Evolutionary conservation across 1,140 invertebrate species (phyloP).

Genomic region (Laupala kohalensis): DNA sequence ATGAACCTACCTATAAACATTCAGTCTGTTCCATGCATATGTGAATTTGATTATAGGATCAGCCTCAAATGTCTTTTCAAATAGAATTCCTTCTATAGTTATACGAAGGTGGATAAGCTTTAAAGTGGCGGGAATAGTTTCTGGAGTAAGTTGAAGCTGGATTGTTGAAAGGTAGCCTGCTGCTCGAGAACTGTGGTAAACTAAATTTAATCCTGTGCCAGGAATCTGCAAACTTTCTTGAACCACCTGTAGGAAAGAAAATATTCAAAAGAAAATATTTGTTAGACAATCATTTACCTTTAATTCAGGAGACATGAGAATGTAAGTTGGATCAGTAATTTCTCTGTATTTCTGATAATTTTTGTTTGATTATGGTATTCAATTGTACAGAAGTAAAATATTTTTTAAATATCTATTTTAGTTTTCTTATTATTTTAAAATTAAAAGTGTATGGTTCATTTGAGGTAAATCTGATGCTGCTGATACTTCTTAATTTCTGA

Average conservation of each 20-base stretch:
- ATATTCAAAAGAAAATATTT: background rate
- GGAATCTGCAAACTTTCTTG: slow-evolving; percentile 89
- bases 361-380: no score
- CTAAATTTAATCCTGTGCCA: slow-evolving; percentile 80
- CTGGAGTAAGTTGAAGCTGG: slow-evolving; percentile 82
- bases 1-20: slow-evolving; percentile 79
- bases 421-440: no score
- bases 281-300: no score
- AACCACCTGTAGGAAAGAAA: slow-evolving; percentile 49
- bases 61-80: slow-evolving; percentile 87
- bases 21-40: slow-evolving; percentile 89
- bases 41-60: slow-evolving; percentile 92
- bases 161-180: slow-evolving; percentile 90
- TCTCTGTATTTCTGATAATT: no score
- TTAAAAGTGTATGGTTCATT: no score
- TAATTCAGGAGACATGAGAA: no score
- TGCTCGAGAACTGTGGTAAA: slow-evolving; percentile 86
- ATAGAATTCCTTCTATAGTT: slow-evolving; percentile 85
- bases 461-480: no score
- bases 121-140: slow-evolving; percentile 63
- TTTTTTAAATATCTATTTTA: no score
- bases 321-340: no score
- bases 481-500: no score
- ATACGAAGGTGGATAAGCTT: slow-evolving; percentile 79
- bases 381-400: no score